Conservation (phyloP, 2,113 vertebrate species). For the Takifugu bimaculatus region DNA sequence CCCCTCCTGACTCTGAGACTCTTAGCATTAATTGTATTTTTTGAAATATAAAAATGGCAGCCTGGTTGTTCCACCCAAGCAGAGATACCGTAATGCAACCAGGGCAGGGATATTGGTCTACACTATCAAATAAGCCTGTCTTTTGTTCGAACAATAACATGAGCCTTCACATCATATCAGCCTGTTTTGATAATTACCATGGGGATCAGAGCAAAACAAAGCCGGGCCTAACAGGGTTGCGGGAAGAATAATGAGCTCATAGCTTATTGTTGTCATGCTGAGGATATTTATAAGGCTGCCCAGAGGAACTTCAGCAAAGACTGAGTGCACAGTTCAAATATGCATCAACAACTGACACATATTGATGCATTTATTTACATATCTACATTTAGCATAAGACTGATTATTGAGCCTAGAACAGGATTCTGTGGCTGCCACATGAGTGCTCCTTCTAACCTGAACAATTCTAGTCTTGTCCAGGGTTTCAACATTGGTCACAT, state of each 20-base stretch:
- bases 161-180: constrained; percentile 18
- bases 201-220: constrained; percentile 33
- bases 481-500: too few relatives aligned
- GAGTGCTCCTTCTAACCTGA: too few relatives aligned
- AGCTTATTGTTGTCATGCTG: neutral
- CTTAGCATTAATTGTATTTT: constrained; percentile 26
- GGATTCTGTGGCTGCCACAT: too few relatives aligned
- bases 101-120: constrained; percentile 22
- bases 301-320: neutral
- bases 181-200: constrained; percentile 42
- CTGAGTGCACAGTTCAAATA: neutral
- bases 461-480: too few relatives aligned
- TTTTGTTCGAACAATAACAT: constrained; percentile 46
- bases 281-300: constrained; percentile 10
- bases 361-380: too few relatives aligned
- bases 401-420: too few relatives aligned
- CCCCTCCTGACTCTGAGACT: constrained; percentile 1
- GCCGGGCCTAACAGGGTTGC: constrained; percentile 2
- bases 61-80: constrained; percentile 22
- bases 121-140: constrained; percentile 39
- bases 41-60: constrained; percentile 19
- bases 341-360: too few relatives aligned
- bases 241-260: constrained; percentile 10
- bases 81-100: constrained; percentile 38
- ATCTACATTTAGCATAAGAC: too few relatives aligned